Evolutionary conservation across 2,888 invertebrate species (phyloP).

Genomic region (Drosophila subsilvestris): DNA sequence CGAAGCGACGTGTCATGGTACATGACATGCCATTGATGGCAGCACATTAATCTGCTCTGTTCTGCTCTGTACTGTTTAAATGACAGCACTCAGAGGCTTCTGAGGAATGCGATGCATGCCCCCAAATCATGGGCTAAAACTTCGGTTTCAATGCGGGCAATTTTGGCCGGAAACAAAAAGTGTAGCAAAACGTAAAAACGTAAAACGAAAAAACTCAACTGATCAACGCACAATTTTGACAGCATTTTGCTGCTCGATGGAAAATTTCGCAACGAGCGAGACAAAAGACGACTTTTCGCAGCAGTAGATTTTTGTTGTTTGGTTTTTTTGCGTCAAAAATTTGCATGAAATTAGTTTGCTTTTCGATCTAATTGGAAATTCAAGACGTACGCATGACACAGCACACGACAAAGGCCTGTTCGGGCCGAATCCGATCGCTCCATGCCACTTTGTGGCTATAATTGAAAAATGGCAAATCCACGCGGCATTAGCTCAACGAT

Average conservation of each 20-base stretch:
- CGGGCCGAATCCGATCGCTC: not conserved
- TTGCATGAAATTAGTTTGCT: constrained; percentile 68
- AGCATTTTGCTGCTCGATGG: not conserved
- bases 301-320: not conserved
- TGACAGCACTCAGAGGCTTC: constrained; percentile 55
- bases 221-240: constrained; percentile 47
- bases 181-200: not conserved
- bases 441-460: constrained; percentile 32
- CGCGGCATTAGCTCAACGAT: constrained; percentile 51
- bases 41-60: constrained; percentile 60
- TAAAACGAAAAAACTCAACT: not conserved
- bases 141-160: constrained; percentile 38
- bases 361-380: constrained; percentile 67
- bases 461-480: constrained; percentile 44
- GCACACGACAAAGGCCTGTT: constrained; percentile 18
- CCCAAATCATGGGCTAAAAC: constrained; percentile 42
- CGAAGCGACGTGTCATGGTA: constrained; percentile 27
- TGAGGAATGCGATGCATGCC: constrained; percentile 9
- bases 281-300: constrained; percentile 12
- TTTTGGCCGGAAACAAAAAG: constrained; percentile 19
- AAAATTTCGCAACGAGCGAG: constrained; percentile 39
- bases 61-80: constrained; percentile 46
- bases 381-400: constrained; percentile 44
- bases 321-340: constrained; percentile 38
- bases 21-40: constrained; percentile 61